Percentiles rank a stretch among this genome's conserved stretches.
These are phyloP conservation scores for Polyommatus icarus DNA, from an alignment of 2,888 invertebrate genomes.

Conservation along the genomic window DNA sequence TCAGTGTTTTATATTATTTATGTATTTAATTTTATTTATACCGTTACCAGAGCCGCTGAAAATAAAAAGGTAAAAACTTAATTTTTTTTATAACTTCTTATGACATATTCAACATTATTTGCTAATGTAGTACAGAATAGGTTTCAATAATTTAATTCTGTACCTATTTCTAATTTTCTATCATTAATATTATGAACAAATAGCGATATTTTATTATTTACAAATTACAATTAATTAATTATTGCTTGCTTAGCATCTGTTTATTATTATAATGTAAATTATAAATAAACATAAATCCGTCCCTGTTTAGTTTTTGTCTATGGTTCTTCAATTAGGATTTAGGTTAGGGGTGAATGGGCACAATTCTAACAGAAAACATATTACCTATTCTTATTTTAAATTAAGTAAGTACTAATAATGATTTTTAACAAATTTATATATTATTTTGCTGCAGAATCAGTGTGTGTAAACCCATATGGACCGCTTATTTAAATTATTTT, in stretches of 20 bases:
- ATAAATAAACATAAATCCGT: background rate
- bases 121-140: no score
- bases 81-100: constrained; percentile 28
- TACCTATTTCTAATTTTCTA: no score
- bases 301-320: background rate
- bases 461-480: background rate
- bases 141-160: no score
- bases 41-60: constrained; percentile 57
- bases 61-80: constrained; percentile 64
- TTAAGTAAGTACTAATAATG: no score
- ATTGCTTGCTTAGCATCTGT: background rate
- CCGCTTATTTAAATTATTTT: no score
- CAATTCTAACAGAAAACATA: background rate
- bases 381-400: background rate
- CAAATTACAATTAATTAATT: background rate
- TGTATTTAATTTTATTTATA: constrained; percentile 61
- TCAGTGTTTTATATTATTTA: constrained; percentile 59
- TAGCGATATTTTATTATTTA: no score
- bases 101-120: no score
- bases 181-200: no score
- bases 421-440: no score
- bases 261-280: no score
- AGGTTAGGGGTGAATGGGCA: background rate
- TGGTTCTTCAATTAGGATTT: background rate
- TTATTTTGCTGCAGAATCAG: background rate